Evolutionary conservation across 2,797 vertebrate genomes (phyloP), one percentile per base, ranked within the genome.

Genomic region (Geotrypetes seraphini): DNA sequence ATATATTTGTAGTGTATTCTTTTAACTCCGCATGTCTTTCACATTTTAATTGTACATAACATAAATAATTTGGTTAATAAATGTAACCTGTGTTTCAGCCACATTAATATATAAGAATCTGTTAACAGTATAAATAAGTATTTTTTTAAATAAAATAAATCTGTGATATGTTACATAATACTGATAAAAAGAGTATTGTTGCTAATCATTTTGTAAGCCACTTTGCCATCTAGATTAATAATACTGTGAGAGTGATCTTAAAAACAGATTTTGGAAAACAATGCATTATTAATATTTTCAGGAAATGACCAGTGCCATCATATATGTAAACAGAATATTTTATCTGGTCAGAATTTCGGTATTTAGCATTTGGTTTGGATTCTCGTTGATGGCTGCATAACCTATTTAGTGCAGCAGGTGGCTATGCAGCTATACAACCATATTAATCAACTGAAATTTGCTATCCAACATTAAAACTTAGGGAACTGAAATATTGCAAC

Each of bases 81-180:
- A 81, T 63, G 78, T 76, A 83, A 83, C 77, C 76, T 75, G 75
- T 71, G 80, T 79, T 72, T 81, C 71, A 75, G 78, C 78, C 79
- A 83, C 78, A 63, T 79, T 73, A 67, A 81, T 81, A 83, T 83
- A 84, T 79, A 79, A 73, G 73, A 75, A 80, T 83, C 79, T 83
- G 67, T 81, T 77, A 84, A 84, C 73, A 79, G 71, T 81, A 85
- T 83, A 84, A 85, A 85, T 83, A 84, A 78, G n/a, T 39, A 47
- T 78, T 81, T 65, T 73, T 41, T 83, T 83, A 83, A 85, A 85
- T 83, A 85, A 83, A 83, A 85, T 85, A 85, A 83, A 79, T 85
- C 79, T 85, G 43, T 47, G 79, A 78, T 83, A 81, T 85, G 77
- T 79, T 83, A 83, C 68, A 83, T 78, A 83, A 83, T 78, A 81